These are phyloP conservation scores for Scaptomyza pallida DNA, from an alignment of 1,140 invertebrate species.

Conservation along the genomic window DNA sequence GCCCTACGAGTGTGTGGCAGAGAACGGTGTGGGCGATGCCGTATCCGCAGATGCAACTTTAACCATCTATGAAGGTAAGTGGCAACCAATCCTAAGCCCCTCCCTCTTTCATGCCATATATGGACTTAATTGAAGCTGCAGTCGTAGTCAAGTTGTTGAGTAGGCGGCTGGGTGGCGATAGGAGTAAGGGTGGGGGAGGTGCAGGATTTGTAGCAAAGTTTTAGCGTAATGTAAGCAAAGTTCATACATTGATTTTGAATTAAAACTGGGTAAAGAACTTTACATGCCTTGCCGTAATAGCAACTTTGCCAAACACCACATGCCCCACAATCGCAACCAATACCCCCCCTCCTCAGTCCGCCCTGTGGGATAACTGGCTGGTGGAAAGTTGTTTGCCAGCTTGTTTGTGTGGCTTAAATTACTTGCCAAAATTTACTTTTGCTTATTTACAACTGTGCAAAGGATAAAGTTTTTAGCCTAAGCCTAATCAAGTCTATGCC, in stretches of 20 bases:
- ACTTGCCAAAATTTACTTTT: conserved; percentile 82
- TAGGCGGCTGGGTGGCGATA: not conserved
- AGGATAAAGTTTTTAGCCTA: conserved; percentile 78
- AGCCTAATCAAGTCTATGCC: conserved; percentile 78
- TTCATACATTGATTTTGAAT: conserved; percentile 82
- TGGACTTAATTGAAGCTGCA: conserved; percentile 43
- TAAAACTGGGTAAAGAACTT: conserved; percentile 80
- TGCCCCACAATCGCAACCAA: not conserved
- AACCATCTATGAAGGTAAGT: conserved; percentile 92
- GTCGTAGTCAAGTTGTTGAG: not conserved
- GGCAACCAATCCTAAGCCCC: conserved; percentile 33
- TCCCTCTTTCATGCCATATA: too few species aligned
- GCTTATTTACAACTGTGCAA: conserved; percentile 82
- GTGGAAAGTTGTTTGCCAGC: conserved; percentile 78
- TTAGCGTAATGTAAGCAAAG: conserved; percentile 78
- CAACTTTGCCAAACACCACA: conserved; percentile 42
- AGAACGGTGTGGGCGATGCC: conserved; percentile 97
- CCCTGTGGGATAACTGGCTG: conserved; percentile 5
- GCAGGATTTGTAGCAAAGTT: conserved; percentile 59
- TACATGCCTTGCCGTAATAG: conserved; percentile 62
- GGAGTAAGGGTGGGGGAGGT: conserved; percentile 1
- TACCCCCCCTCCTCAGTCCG: not conserved
- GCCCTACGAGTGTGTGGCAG: conserved; percentile 97
- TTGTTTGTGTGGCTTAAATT: conserved; percentile 82
- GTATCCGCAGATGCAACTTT: conserved; percentile 94